Base-by-base conservation (phyloP, 2,113 vertebrate genomes). In the Percina caprodes region DNA sequence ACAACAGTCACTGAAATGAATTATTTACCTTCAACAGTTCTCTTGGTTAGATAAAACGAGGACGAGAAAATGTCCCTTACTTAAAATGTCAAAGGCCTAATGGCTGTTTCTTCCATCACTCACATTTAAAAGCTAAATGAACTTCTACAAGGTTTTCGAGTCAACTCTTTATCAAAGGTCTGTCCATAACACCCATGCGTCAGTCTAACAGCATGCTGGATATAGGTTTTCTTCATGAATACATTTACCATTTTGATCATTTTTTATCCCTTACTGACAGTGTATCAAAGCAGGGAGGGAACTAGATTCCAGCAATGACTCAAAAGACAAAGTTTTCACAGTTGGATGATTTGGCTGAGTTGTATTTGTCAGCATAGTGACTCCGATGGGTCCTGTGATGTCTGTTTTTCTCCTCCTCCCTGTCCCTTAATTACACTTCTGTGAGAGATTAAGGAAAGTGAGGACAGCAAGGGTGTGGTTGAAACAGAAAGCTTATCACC, bases 261-360 rank as follows among this genome's bases (percentile, higher is more conserved):
- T 82, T 81, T 87, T 86, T 88, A n/a, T 42, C 2, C 39, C 83
- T 92, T 73, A 59, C 74, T 51, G 61, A 48, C 59, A 1, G 45
- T 9, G 21, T 65, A 63, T 60, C 54, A n/a, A 30, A 59, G 60
- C 72, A 74, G 51, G 52, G 39, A 65, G 45, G 48, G 63, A 73
- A 61, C 54, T 63, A 5, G 30, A 84, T 77, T 35, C 42, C 68
- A 56, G 74, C 60, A 12, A 63, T 84, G 87, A 91, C 77, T 88
- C 81, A 68, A 80, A 90, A 80, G 86, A 82, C 35, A 87, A 86
- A 77, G 74, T 88, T 92, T 90, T 92, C 87, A 90, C 87, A 88
- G 72, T 74, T 71, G 80, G 82, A 61, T 87, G 89, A 80, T 78
- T 91, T 84, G 77, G 77, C 81, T 83, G 87, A 71, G 82, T 59